Evolutionary conservation across 2,113 vertebrate species (phyloP), one percentile per base, ranked within the genome.

Genomic region (Heliornis fulica): DNA sequence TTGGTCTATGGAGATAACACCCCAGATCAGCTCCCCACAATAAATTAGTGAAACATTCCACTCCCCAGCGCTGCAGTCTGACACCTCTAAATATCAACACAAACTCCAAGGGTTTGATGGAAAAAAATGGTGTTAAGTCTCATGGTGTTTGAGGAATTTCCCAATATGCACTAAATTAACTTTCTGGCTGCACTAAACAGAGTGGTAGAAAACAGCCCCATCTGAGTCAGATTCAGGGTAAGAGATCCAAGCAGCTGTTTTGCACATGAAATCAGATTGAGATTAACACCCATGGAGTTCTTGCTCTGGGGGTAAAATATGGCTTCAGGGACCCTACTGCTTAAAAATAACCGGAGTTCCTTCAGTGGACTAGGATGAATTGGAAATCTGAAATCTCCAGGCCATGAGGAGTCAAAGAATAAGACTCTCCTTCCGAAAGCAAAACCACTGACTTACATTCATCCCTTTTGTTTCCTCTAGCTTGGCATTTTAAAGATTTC

Each of bases 131-230:
- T 98, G 98, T 98, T 98, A 98, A 98, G 95, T 98, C 97, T 97
- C 98, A 92, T 95, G 97, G 97, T 76, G 98, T 97, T 98, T 98
- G 97, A 98, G 97, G 98, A 98, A 98, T 98, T 98, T 98, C 98
- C 93, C 97, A 98, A 97, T 98, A 98, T 97, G 97, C 91, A 94
- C 97, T 97, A 97, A 98, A 98, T 98, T 98, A 98, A 97, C 93
- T 98, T 97, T 96, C 70, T 95, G 96, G 95, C 97, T 97, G 77
- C 76, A 60, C 75, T 95, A 95, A 94, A 88, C 96, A 70, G 45
- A 91, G 95, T 93, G 96, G 96, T 93, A 96, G 93, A 88, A 94
- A 96, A 89, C 91, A 94, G 84, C 80, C 86, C 87, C 96, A 97
- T 96, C 95, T 96, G 87, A 97, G 96, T 91, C 97, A 97, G 96